phyloP scores from a whole-genome alignment of 2,888 invertebrate genomes.

The Xestia sexstrigata region DNA sequence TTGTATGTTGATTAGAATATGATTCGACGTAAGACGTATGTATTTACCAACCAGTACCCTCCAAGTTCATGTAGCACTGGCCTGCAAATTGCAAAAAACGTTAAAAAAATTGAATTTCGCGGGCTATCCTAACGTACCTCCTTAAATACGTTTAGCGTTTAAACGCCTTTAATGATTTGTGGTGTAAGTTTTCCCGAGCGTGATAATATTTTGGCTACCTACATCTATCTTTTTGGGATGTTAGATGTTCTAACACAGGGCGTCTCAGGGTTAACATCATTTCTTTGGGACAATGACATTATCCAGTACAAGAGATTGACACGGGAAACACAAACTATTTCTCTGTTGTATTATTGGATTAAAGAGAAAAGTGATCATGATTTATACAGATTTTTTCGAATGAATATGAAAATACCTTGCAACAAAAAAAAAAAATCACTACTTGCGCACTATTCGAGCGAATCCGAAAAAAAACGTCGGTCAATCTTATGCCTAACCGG shows the following conservation, averaged over 20 bases:
- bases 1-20: background rate
- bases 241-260: background rate
- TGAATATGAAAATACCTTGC: background rate
- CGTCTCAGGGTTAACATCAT: background rate
- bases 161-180: background rate
- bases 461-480: background rate
- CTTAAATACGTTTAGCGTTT: background rate
- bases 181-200: background rate
- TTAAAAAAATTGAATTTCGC: background rate
- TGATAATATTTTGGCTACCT: conserved; percentile 8
- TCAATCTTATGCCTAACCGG: background rate
- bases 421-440: background rate
- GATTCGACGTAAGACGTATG: too few relatives aligned
- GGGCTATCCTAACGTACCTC: background rate
- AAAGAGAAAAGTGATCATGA: background rate
- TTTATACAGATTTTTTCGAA: background rate
- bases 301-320: conserved; percentile 55
- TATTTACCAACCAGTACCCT: too few relatives aligned
- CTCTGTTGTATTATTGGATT: conserved; percentile 2
- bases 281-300: background rate
- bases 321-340: conserved; percentile 49
- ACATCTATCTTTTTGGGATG: background rate
- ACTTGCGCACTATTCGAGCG: background rate
- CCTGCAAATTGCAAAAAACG: background rate
- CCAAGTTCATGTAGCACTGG: too few relatives aligned